Evolutionary conservation across 2,113 vertebrate genomes (phyloP).

Genomic region (Tyrannus savana): DNA sequence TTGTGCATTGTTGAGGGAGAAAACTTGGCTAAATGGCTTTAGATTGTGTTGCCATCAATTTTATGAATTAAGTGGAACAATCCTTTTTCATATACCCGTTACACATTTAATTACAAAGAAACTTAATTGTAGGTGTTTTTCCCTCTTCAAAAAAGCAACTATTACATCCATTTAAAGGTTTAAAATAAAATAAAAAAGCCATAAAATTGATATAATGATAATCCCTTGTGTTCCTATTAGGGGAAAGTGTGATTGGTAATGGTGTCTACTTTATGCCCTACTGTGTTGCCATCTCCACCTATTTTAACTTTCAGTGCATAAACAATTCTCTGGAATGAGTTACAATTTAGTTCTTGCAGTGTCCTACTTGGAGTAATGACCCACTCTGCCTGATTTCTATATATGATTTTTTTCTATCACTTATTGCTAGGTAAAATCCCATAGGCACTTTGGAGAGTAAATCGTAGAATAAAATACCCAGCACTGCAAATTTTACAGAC

Average conservation of each 20-base stretch:
- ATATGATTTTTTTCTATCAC: background rate
- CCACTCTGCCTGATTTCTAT: background rate
- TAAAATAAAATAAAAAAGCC: background rate
- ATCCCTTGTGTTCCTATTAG: background rate
- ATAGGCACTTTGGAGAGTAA: background rate
- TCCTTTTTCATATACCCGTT: background rate
- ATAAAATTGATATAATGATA: background rate
- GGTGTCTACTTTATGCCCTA: background rate
- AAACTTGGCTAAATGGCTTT: background rate
- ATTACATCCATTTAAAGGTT: background rate
- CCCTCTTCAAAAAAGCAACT: background rate
- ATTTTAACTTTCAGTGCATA: background rate
- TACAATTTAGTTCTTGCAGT: background rate
- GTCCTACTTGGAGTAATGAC: background rate
- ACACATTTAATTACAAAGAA: background rate
- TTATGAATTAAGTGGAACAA: background rate
- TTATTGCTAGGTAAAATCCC: background rate
- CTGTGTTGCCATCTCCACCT: background rate
- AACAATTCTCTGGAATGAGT: background rate
- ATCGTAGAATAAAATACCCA: background rate
- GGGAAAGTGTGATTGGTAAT: background rate
- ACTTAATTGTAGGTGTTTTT: background rate
- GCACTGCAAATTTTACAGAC: background rate
- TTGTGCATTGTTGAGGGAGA: background rate
- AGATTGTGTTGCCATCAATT: background rate